Percentiles rank a stretch among this genome's conserved stretches.
phyloP scores from a whole-genome alignment of 2,888 invertebrate genomes.

The Tetramorium bicarinatum region DNA sequence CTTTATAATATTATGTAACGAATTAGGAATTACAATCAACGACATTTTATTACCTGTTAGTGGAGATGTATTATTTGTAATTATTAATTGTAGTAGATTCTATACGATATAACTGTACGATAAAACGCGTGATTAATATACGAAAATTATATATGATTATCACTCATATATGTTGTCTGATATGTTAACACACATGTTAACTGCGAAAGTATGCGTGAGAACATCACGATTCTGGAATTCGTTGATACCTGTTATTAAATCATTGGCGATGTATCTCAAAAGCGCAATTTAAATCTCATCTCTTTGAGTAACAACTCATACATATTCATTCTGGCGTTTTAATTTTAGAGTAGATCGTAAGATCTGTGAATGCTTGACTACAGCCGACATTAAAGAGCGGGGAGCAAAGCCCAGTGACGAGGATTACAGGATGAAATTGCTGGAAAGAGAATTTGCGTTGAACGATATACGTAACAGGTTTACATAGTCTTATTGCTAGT shows the following conservation, averaged over 20 bases:
- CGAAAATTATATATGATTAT: conserved; percentile 40
- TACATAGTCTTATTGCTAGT: neutral
- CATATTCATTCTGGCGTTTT: conserved; percentile 45
- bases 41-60: neutral
- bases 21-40: conserved; percentile 6
- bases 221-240: conserved; percentile 27
- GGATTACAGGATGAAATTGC: conserved; percentile 27
- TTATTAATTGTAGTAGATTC: neutral
- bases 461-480: neutral
- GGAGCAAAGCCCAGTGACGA: conserved; percentile 30
- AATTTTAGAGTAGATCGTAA: conserved; percentile 53
- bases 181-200: conserved; percentile 13
- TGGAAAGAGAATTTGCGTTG: conserved; percentile 6
- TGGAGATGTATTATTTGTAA: conserved; percentile 3
- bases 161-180: neutral
- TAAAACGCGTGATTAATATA: conserved; percentile 24
- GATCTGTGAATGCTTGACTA: conserved; percentile 40
- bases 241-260: conserved; percentile 53
- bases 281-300: conserved; percentile 52
- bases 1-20: neutral
- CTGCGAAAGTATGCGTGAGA: conserved; percentile 24
- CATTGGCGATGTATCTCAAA: conserved; percentile 38
- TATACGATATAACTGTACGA: neutral
- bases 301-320: conserved; percentile 49
- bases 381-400: conserved; percentile 32